Evolutionary conservation across 1,140 invertebrate genomes (phyloP).

Genomic region (Reticulitermes speratus): DNA sequence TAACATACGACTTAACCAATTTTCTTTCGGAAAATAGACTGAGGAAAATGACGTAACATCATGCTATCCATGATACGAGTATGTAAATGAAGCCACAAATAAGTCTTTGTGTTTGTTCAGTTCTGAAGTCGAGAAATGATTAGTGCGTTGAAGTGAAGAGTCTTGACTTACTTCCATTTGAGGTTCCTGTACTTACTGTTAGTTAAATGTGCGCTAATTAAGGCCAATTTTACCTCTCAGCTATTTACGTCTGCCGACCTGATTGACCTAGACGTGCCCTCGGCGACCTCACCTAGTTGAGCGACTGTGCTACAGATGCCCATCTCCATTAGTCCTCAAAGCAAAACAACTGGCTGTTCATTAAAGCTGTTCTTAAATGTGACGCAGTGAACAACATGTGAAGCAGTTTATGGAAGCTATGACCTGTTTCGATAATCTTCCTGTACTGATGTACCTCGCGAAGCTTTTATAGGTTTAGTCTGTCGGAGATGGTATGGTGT

Average conservation of each 20-base stretch:
- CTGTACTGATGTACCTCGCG: no score
- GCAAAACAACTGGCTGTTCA: background rate
- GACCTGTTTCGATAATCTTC: no score
- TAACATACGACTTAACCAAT: no score
- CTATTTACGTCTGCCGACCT: background rate
- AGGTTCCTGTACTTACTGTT: background rate
- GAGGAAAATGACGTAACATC: no score
- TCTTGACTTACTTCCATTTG: background rate
- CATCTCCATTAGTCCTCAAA: background rate
- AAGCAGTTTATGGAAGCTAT: background rate
- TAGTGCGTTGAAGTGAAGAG: no score
- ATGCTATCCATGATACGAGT: no score
- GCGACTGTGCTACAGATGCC: background rate
- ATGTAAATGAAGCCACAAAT: no score
- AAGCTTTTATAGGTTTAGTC: no score
- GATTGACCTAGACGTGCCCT: background rate
- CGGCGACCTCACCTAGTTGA: background rate
- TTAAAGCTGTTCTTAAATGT: background rate
- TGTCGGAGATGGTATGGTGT: no score
- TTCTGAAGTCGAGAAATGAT: no score
- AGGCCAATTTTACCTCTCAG: background rate
- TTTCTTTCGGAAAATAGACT: no score
- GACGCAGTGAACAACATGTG: background rate
- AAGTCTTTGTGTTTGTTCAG: no score
- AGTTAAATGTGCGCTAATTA: slow-evolving; percentile 10